Evolutionary conservation across 1,140 invertebrate genomes (phyloP).

Genomic region (Bicyclus anynana): DNA sequence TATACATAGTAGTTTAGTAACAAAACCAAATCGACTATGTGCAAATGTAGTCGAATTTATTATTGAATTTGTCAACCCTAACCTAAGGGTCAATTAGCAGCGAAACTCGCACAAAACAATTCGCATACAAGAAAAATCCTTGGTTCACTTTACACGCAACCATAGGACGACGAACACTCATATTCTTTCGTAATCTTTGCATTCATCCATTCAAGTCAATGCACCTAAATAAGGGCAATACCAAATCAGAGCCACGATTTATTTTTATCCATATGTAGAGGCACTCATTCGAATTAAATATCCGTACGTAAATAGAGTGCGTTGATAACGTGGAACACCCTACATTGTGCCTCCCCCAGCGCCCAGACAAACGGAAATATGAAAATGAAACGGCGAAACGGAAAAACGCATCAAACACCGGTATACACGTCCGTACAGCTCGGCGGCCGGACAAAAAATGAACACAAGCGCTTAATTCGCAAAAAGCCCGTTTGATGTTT

Average conservation of each 20-base stretch:
- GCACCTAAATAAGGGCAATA: slow-evolving; percentile 21
- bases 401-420: slow-evolving; percentile 66
- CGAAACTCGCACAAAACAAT: neutral
- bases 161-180: neutral
- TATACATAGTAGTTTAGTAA: no score
- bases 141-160: slow-evolving; percentile 14
- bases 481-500: slow-evolving; percentile 76
- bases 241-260: slow-evolving; percentile 15
- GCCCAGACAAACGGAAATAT: slow-evolving; percentile 73
- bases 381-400: slow-evolving; percentile 71
- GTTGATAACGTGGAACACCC: slow-evolving; percentile 44
- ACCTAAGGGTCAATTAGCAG: neutral
- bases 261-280: slow-evolving; percentile 38
- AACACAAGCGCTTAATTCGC: slow-evolving; percentile 73
- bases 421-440: slow-evolving; percentile 50
- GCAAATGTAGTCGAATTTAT: no score
- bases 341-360: slow-evolving; percentile 55
- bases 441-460: slow-evolving; percentile 65
- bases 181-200: slow-evolving; percentile 20
- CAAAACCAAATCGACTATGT: no score
- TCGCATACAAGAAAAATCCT: slow-evolving; percentile 12
- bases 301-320: slow-evolving; percentile 49
- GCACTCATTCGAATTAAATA: slow-evolving; percentile 67
- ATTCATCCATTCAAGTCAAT: slow-evolving; percentile 22
- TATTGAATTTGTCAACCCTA: neutral